These are phyloP conservation scores for Camponotus floridanus DNA, from an alignment of 1,140 invertebrate genomes.

Conservation along the genomic window DNA sequence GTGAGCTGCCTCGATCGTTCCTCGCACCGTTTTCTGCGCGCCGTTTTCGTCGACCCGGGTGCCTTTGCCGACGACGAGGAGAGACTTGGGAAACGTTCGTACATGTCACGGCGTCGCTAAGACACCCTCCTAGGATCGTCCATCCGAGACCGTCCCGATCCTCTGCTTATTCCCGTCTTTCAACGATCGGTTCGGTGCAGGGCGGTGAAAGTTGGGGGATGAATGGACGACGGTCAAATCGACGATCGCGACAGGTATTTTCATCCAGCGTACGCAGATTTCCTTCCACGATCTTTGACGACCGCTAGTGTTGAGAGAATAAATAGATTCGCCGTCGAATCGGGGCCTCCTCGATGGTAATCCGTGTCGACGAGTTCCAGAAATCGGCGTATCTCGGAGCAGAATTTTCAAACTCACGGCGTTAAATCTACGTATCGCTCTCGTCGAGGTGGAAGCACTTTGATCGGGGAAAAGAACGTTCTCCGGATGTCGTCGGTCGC, in stretches of 20 bases:
- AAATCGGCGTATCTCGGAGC: background rate
- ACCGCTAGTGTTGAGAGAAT: background rate
- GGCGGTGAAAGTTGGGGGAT: background rate
- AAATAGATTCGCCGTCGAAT: background rate
- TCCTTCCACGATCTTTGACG: background rate
- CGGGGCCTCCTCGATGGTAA: background rate
- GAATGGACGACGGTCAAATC: background rate
- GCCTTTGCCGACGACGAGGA: conserved; percentile 63
- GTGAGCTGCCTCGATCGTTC: conserved; percentile 54
- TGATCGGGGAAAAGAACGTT: conserved; percentile 44
- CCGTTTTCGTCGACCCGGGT: conserved; percentile 48
- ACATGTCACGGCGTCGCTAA: conserved; percentile 75
- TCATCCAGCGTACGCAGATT: background rate
- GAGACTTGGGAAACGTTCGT: conserved; percentile 56
- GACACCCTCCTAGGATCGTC: background rate
- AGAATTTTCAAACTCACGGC: background rate
- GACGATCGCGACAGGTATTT: background rate
- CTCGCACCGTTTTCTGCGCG: conserved; percentile 7
- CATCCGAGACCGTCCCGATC: conserved; percentile 17
- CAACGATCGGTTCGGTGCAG: too few species aligned
- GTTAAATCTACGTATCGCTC: background rate
- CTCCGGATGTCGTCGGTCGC: conserved; percentile 32
- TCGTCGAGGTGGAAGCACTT: conserved; percentile 11
- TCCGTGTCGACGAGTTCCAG: background rate
- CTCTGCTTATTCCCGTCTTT: conserved; percentile 16